Evolutionary conservation across 2,888 invertebrate genomes (phyloP).

Genomic region (Ormyrus thymus): DNA sequence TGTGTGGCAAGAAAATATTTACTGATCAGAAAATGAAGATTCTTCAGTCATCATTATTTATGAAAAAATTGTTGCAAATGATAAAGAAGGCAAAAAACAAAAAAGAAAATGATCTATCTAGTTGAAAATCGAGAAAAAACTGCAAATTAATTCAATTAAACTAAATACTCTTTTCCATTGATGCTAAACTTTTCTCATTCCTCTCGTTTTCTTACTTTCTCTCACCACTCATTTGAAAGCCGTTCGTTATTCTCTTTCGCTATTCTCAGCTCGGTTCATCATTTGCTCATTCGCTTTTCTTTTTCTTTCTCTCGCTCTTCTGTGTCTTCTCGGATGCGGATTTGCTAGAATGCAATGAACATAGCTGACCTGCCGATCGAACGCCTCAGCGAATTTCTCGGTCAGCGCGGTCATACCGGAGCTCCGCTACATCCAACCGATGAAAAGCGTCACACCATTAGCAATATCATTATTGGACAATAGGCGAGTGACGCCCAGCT

Average conservation of each 20-base stretch:
- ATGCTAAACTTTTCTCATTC: not conserved
- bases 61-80: too few species aligned
- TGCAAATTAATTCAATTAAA: too few species aligned
- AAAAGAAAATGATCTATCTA: too few species aligned
- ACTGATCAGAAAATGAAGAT: too few species aligned
- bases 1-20: too few species aligned
- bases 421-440: not conserved
- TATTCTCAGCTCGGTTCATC: not conserved
- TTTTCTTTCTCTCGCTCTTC: not conserved
- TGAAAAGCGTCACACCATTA: conserved; percentile 44
- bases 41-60: too few species aligned
- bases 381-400: conserved; percentile 36
- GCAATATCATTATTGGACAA: conserved; percentile 38
- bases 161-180: too few species aligned
- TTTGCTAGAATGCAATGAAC: not conserved
- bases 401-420: conserved; percentile 15
- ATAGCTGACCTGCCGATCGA: not conserved
- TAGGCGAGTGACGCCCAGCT: not conserved
- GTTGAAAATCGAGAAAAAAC: too few species aligned
- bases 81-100: too few species aligned
- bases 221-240: not conserved
- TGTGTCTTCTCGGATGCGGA: not conserved
- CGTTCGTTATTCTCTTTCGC: not conserved
- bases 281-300: not conserved
- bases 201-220: not conserved